phyloP scores from a whole-genome alignment of 2,797 vertebrate genomes.

The Onychomys torridus region DNA sequence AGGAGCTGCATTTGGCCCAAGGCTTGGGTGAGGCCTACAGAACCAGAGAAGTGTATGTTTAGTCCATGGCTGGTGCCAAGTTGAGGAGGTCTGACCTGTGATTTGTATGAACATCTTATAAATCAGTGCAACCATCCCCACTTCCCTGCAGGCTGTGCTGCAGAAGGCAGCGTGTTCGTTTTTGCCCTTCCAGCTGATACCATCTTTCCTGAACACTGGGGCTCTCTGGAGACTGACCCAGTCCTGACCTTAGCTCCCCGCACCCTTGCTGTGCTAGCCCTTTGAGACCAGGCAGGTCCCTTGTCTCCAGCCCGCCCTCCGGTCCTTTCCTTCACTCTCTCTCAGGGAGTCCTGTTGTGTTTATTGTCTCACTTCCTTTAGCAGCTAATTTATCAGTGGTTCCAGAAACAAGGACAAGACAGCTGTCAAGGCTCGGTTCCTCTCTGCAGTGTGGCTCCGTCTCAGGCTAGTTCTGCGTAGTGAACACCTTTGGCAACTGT shows the following conservation, averaged over 20 bases:
- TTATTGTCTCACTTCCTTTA: not conserved
- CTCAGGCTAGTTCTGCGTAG: not conserved
- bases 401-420: not conserved
- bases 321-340: not conserved
- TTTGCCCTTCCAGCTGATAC: not conserved
- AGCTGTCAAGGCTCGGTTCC: conserved; percentile 33
- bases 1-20: not conserved
- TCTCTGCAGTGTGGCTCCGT: conserved; percentile 30
- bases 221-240: not conserved
- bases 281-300: not conserved
- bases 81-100: not conserved
- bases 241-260: not conserved
- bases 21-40: not conserved
- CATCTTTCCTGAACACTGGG: conserved; percentile 48
- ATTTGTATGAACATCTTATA: conserved; percentile 41
- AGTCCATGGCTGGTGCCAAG: not conserved
- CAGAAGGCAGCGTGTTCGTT: not conserved
- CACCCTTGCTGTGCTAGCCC: not conserved
- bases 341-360: not conserved
- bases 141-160: not conserved
- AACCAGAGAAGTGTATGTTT: conserved; percentile 22
- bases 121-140: not conserved
- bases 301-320: not conserved
- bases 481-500: conserved; percentile 12
- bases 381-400: not conserved